Base-by-base conservation (phyloP, 2,113 vertebrate genomes). In the Naja naja region DNA sequence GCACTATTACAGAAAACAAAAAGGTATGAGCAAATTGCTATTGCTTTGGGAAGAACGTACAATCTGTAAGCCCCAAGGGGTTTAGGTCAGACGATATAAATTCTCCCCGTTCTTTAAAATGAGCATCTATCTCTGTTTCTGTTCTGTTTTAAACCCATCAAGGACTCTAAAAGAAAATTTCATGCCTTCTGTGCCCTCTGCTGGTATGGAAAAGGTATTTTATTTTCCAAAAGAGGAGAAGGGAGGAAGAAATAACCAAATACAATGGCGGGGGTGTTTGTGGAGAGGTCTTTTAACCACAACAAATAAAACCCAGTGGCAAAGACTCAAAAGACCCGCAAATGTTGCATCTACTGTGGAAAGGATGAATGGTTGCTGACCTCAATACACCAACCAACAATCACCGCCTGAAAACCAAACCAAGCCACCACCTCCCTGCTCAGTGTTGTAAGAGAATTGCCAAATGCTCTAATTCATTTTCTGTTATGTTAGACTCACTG, bases 101-200 rank as follows among this genome's bases (percentile, higher is more conserved):
- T 91, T 23, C 18, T 47, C 60, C 1, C 58, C 47, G 1, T 91
- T 49, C 5, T n/a, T 87, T 49, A 14, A 9, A 34, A 60, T 1
- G 22, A 49, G 22, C 6, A 34, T 43, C 54, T 56, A 34, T 43
- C 54, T 56, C 56, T 47, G 14, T 52, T 58, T 16, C 54, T 47
- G 7, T 16, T 16, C 11, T 18, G n/a, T 74, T 39, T 81, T 20
- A 39, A 81, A 39, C 3, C 16, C 6, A 43, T 22, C 16, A 43
- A 81, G 34, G 74, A 9, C 18, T 64, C 60, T 30, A 64, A 30
- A 30, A 14, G 60, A 64, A 0, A 64, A 64, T 30, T 30, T 12
- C 27, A 20, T 91, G 92, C 8, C n/a, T 91, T 90, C 49, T 47
- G 55, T 60, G 94, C 95, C 95, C 94, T 89, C 95, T 96, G 92